Evolutionary conservation across 2,888 invertebrate genomes (phyloP), one percentile per base, ranked within the genome.

Genomic region (Melieria picta): DNA sequence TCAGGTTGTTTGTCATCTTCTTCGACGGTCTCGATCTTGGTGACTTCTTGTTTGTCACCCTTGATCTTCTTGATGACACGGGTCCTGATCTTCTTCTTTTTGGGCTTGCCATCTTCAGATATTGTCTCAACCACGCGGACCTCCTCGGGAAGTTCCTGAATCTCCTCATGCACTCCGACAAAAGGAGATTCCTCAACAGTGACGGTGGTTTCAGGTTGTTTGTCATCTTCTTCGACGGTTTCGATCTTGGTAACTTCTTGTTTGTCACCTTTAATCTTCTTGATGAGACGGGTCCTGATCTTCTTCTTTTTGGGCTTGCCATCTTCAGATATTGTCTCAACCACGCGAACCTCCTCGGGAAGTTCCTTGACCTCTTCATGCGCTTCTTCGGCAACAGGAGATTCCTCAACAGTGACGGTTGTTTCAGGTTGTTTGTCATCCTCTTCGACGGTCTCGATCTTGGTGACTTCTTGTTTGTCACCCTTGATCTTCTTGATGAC

Each of bases 11-110:
- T 73, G 45, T 80, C 75, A 74, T 80, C 77, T 69, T 79, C 77
- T 75, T 82, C 81, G 30, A 86, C 80, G 4, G 86, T 86, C 30
- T 84, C 78, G 65, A 87, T 85, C 80, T 86, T 83, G 0, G 86
- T 87, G n/a, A 85, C 79, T 76, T 88, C 84, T 65, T 85, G 79
- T 78, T 84, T 85, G 61, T 76, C 74, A n/a, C 79, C 74, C 75
- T 78, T 85, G 2, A 80, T 81, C 79, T 84, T 74, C 13, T 74
- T 74, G 30, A 74, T 74, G 1, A 74, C 74, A 7, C 74, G 69
- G 13, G 74, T 74, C 11, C 69, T 69, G 5, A 71, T 66, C 43
- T 64, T 64, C 45, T 66, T 74, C 30, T 66, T 74, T 50, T 52
- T 74, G 4, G 69, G 74, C 48, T 69, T 73, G 47, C 73, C 73